phyloP scores from a whole-genome alignment of 2,797 vertebrate species.

The Syndactyla subalaris region DNA sequence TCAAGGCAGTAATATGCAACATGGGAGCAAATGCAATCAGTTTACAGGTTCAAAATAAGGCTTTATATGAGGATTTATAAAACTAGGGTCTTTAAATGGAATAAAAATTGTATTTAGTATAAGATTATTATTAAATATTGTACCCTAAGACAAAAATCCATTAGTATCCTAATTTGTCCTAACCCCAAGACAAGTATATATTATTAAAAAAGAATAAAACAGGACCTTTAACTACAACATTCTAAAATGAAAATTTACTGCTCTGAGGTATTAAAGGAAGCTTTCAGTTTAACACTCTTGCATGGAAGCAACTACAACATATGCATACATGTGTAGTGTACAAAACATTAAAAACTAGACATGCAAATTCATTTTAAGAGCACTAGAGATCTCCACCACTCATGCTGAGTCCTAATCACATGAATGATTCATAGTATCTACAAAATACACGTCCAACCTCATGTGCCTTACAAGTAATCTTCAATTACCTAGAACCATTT shows the following conservation, averaged over 20 bases:
- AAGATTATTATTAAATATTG: background rate
- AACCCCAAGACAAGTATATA: background rate
- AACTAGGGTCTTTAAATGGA: background rate
- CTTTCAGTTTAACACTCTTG: background rate
- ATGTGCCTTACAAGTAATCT: conserved; percentile 32
- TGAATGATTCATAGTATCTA: conserved; percentile 64
- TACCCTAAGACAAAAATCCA: background rate
- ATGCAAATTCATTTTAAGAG: conserved; percentile 61
- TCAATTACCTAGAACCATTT: conserved; percentile 37
- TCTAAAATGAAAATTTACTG: background rate
- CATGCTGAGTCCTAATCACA: conserved; percentile 35
- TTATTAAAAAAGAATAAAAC: background rate
- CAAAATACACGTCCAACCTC: conserved; percentile 45
- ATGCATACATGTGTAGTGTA: background rate
- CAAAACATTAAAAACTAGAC: conserved; percentile 29
- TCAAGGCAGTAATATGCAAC: background rate
- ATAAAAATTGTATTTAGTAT: background rate
- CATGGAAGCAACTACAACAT: background rate
- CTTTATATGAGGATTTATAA: background rate
- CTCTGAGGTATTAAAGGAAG: background rate
- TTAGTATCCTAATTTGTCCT: background rate
- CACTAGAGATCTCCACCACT: conserved; percentile 43
- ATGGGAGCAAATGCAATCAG: background rate
- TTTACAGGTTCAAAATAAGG: background rate
- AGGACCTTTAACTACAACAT: background rate